Conservation (phyloP, 2,113 vertebrate genomes). For the Psettodes erumei region DNA sequence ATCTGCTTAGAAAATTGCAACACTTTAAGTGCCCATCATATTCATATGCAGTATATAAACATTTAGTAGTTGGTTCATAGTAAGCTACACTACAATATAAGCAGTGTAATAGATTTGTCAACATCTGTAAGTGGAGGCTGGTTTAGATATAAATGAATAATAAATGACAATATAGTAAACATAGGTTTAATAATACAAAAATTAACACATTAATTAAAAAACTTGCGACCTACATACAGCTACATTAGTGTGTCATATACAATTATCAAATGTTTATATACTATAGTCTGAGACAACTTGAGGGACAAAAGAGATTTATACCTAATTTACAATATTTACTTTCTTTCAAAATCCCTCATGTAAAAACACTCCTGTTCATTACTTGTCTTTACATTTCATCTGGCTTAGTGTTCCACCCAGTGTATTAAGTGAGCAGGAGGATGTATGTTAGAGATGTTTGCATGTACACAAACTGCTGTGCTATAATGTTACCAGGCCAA, state of each 20-base stretch:
- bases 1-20: not conserved
- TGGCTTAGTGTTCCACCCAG: not conserved
- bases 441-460: not conserved
- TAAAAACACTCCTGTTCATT: not conserved
- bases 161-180: not conserved
- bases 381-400: not conserved
- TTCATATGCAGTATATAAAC: not conserved
- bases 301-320: not conserved
- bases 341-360: conserved; percentile 2
- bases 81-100: too few species aligned
- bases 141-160: not conserved
- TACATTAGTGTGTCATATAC: too few species aligned
- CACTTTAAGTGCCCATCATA: not conserved
- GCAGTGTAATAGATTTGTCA: not conserved
- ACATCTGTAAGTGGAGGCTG: not conserved
- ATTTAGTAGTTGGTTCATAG: too few species aligned
- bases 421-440: not conserved
- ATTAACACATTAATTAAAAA: not conserved
- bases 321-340: not conserved
- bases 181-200: too few species aligned
- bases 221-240: too few species aligned
- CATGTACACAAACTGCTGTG: not conserved
- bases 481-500: not conserved
- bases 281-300: not conserved
- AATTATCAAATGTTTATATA: too few species aligned